Evolutionary conservation across 2,797 vertebrate genomes (phyloP).

Genomic region (Danio choprae): DNA sequence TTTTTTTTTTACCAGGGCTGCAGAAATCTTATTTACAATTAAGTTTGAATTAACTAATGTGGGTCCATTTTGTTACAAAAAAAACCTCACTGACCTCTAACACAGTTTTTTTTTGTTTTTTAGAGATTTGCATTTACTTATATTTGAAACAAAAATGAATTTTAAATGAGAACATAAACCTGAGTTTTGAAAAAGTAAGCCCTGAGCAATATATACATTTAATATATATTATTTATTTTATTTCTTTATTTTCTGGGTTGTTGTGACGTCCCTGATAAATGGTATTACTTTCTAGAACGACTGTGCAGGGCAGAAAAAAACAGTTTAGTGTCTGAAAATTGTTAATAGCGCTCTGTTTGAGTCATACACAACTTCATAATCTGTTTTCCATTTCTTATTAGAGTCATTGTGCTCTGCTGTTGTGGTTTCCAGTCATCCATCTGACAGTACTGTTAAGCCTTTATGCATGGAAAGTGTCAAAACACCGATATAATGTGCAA

Average conservation of each 20-base stretch:
- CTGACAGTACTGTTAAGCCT: conserved; percentile 6
- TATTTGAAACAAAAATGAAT: background rate
- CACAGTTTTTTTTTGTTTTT: no score
- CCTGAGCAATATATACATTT: background rate
- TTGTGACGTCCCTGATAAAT: conserved; percentile 7
- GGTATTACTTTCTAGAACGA: background rate
- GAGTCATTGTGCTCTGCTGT: background rate
- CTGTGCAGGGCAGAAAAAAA: background rate
- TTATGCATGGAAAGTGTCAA: conserved; percentile 27
- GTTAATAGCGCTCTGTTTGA: conserved; percentile 16
- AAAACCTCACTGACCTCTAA: no score
- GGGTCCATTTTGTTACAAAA: no score
- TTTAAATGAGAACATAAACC: background rate
- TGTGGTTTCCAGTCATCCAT: conserved; percentile 21
- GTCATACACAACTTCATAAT: conserved; percentile 15
- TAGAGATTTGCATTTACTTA: background rate
- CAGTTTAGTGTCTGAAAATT: background rate
- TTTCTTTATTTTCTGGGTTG: background rate
- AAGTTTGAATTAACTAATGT: no score
- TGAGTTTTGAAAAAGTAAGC: background rate
- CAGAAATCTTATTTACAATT: no score
- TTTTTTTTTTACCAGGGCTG: no score
- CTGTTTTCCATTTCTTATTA: conserved; percentile 20
- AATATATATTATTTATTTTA: no score
- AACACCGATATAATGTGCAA: conserved; percentile 41